Evolutionary conservation across 2,888 invertebrate genomes (phyloP).

Genomic region (Gandaritis pyraliata): DNA sequence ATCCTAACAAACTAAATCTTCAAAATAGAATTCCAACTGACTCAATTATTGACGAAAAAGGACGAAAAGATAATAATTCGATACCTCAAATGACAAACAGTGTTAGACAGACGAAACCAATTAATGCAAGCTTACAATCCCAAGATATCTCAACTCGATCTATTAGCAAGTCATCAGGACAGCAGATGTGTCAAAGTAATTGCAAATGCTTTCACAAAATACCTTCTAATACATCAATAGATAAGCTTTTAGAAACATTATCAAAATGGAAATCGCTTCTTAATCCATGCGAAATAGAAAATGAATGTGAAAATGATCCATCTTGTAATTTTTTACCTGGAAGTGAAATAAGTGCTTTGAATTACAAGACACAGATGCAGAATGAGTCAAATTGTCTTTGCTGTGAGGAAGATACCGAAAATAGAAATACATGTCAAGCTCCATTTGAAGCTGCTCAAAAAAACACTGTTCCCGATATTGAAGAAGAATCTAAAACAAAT

Average conservation of each 20-base stretch:
- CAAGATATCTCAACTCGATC: constrained; percentile 36
- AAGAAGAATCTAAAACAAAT: constrained; percentile 9
- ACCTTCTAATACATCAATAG: constrained; percentile 71
- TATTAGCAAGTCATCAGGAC: constrained; percentile 34
- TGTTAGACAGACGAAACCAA: constrained; percentile 55
- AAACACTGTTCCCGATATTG: constrained; percentile 4
- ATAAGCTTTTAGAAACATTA: constrained; percentile 64
- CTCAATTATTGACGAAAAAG: constrained; percentile 11
- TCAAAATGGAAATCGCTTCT: constrained; percentile 57
- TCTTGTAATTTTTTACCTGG: constrained; percentile 18
- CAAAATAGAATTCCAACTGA: constrained; percentile 25
- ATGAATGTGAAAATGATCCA: constrained; percentile 17
- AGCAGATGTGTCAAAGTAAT: constrained; percentile 51
- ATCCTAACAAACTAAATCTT: constrained; percentile 37
- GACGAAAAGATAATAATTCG: constrained; percentile 43
- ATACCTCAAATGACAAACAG: constrained; percentile 42
- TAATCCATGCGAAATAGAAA: constrained; percentile 23
- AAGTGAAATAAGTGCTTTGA: background rate
- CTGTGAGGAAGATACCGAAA: background rate
- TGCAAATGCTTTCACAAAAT: constrained; percentile 68
- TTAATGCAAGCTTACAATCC: constrained; percentile 41
- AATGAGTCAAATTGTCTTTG: constrained; percentile 3
- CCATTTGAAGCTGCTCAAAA: background rate
- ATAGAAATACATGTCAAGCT: background rate
- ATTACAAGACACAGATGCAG: constrained; percentile 6